Base-by-base conservation (phyloP, 2,113 vertebrate genomes). In the Leptobrachium ailaonicum region DNA sequence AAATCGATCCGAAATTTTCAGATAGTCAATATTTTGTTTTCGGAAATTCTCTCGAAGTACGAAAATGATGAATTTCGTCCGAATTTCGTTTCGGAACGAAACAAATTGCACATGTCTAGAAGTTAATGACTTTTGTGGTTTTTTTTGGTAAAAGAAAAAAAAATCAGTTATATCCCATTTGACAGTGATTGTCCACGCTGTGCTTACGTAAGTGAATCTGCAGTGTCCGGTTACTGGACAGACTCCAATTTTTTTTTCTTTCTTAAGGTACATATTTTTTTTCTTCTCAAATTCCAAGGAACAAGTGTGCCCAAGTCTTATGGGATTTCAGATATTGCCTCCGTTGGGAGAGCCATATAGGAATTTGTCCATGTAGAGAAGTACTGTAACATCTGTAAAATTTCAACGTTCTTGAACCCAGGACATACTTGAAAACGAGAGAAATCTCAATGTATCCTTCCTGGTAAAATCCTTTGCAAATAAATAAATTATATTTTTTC, bases 371-470 rank as follows among this genome's bases (percentile, higher is more conserved):
- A 41, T 8, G 32, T 5, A 44, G n/a, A 45, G 40, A 45, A 69
- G 41, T 12, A 41, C n/a, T 45, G 9, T 9, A 62, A 32, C 20
- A 32, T 32, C 20, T 32, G 20, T 32, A 32, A 32, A 32, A 32
- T 64, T 64, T 32, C 45, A 62, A 70, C 54, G 20, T 32, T 32
- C 20, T 32, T 32, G 20, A 32, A 32, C 20, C 20, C 20, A 32
- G 20, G 20, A 32, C 20, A 32, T 32, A 32, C 20, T 32, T 32
- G 20, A 32, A 32, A 32, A 32, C 1, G 20, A 32, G 20, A 32
- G 20, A n/a, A 53, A 71, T 42, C 11, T 41, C 45, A 77, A 70
- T 44, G 20, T 58, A 6, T 68, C 54, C 44, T 70, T 62, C 60
- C 45, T 41, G 42, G 43, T 41, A 64, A n/a, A 56, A 47, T 77